phyloP scores from a whole-genome alignment of 2,797 vertebrate species.

The Syncerus caffer region DNA sequence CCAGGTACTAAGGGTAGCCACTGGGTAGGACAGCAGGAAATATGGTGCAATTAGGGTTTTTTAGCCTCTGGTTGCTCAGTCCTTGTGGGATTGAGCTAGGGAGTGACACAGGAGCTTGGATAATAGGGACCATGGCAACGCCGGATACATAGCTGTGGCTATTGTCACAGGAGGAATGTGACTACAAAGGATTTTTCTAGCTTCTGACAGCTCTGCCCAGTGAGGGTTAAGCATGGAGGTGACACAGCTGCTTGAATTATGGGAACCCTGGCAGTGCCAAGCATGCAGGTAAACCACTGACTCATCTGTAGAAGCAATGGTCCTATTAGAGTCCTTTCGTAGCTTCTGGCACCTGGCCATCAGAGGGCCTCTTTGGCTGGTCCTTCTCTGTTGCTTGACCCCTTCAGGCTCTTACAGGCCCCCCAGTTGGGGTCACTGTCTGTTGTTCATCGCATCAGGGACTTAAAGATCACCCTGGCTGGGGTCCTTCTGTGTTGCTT shows the following conservation, averaged over 20 bases:
- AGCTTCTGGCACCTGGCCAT: background rate
- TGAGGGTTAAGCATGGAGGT: background rate
- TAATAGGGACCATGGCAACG: accelerated
- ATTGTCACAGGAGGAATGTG: background rate
- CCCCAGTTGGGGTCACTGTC: background rate
- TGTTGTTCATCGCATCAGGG: background rate
- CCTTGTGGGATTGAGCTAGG: background rate
- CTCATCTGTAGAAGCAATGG: background rate
- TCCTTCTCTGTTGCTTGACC: background rate
- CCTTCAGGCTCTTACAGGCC: background rate
- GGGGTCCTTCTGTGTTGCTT: background rate
- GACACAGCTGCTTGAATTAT: background rate
- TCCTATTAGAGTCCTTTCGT: background rate
- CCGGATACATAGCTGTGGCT: background rate
- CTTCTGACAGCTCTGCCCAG: background rate
- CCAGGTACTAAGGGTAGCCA: background rate
- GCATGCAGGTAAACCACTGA: accelerated
- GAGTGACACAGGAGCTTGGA: background rate
- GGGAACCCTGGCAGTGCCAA: background rate
- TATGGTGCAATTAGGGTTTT: background rate
- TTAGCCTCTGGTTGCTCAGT: background rate
- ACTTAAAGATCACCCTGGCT: background rate
- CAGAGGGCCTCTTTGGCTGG: background rate
- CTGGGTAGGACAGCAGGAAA: background rate
- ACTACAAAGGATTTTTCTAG: background rate